Evolutionary conservation across 2,113 vertebrate species (phyloP).

Genomic region (Ondatra zibethicus): DNA sequence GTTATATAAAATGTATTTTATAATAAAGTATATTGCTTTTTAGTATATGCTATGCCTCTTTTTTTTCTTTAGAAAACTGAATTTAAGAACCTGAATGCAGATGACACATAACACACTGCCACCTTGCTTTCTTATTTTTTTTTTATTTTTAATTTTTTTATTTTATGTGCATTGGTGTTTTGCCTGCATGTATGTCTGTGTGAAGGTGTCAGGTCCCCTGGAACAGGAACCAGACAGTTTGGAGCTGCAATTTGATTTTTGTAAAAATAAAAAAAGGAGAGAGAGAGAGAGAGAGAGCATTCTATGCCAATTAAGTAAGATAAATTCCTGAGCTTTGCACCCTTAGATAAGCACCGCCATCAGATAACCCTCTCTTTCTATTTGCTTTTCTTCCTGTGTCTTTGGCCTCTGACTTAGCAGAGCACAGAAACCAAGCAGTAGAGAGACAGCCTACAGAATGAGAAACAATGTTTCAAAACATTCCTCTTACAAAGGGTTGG

Average conservation of each 20-base stretch:
- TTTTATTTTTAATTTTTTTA: neutral
- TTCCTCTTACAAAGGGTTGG: neutral
- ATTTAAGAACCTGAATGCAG: neutral
- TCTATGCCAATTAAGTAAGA: neutral
- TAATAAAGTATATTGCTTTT: neutral
- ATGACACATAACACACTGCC: neutral
- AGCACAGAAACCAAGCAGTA: neutral
- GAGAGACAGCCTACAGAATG: neutral
- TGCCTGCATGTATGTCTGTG: neutral
- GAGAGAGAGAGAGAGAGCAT: neutral
- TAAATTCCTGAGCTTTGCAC: neutral
- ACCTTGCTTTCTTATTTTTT: neutral
- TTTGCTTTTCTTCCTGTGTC: neutral
- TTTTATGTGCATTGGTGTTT: neutral
- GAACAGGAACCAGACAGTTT: neutral
- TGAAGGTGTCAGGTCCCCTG: neutral
- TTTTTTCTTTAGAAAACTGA: neutral
- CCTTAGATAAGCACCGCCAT: neutral
- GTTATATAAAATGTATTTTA: neutral
- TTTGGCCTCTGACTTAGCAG: neutral
- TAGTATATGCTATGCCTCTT: neutral
- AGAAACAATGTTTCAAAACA: neutral
- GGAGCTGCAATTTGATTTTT: neutral
- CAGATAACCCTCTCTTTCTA: neutral
- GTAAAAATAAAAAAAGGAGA: neutral